phyloP scores from a whole-genome alignment of 2,888 invertebrate genomes.

The Heterodera filipjevi region DNA sequence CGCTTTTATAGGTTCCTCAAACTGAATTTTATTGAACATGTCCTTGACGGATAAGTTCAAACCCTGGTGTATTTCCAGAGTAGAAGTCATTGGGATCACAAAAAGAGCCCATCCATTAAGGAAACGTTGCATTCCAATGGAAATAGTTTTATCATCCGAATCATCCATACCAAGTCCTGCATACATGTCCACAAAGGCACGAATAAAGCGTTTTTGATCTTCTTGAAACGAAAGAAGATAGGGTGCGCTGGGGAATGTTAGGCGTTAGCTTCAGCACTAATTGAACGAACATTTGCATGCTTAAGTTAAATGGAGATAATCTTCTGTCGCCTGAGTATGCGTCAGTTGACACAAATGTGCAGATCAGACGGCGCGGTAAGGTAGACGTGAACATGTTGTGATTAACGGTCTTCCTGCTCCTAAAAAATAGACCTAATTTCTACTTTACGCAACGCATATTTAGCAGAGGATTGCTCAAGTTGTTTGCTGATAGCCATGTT shows the following conservation, averaged over 20 bases:
- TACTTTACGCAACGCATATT: conserved; percentile 20
- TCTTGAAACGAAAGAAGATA: background rate
- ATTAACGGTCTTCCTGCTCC: conserved; percentile 20
- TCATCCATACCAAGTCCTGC: conserved; percentile 8
- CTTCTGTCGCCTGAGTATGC: background rate
- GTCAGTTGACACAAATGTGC: background rate
- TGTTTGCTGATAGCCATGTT: conserved; percentile 12
- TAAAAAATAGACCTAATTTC: conserved; percentile 18
- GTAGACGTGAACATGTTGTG: conserved; percentile 9
- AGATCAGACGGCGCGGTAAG: conserved; percentile 1
- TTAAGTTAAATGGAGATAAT: background rate
- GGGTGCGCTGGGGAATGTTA: background rate
- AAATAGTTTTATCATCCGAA: background rate
- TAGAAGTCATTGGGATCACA: conserved; percentile 13
- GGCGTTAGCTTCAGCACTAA: conserved; percentile 9
- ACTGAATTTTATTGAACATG: background rate
- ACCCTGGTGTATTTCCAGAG: background rate
- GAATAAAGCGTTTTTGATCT: background rate
- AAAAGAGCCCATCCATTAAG: conserved; percentile 6
- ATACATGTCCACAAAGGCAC: conserved; percentile 22
- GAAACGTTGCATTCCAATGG: conserved; percentile 8
- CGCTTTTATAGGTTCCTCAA: background rate
- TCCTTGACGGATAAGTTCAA: conserved; percentile 1
- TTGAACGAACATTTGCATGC: conserved; percentile 5
- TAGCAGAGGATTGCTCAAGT: conserved; percentile 22